Conservation (phyloP, 2,797 vertebrate species). For the Denticeps clupeoides region DNA sequence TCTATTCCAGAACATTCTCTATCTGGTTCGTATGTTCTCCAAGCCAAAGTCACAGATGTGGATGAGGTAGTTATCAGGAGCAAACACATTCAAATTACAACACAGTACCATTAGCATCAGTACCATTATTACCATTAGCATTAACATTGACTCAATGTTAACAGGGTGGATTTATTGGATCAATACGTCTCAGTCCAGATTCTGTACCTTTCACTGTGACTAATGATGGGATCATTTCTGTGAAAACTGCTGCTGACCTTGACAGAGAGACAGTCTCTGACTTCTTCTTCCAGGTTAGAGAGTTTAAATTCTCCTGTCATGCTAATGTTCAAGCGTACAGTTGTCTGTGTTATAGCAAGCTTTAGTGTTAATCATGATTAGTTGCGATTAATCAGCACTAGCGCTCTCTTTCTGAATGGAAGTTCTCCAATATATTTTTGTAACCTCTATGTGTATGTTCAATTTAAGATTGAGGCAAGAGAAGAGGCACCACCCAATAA, state of each 20-base stretch:
- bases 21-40: conserved; percentile 39
- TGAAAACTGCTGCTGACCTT: conserved; percentile 44
- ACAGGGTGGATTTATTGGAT: conserved; percentile 65
- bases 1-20: conserved; percentile 56
- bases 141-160: background rate
- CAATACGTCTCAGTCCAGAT: conserved; percentile 36
- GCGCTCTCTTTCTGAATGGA: no score
- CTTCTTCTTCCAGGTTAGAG: conserved; percentile 52
- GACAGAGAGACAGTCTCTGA: conserved; percentile 49
- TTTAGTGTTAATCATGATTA: no score
- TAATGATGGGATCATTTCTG: conserved; percentile 45
- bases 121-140: no score
- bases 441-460: background rate
- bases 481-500: conserved; percentile 31
- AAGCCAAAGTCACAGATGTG: conserved; percentile 42
- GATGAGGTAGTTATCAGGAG: conserved; percentile 50
- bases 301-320: no score
- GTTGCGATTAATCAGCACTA: no score
- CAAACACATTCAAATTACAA: background rate
- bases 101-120: no score
- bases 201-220: conserved; percentile 52
- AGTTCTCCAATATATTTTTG: background rate
- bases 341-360: no score
- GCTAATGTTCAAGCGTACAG: no score
- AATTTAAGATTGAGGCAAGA: conserved; percentile 57